Percentiles rank a stretch among this genome's conserved stretches.
Conservation (phyloP, 2,797 vertebrate genomes). For the Adrianichthys oophorus region DNA sequence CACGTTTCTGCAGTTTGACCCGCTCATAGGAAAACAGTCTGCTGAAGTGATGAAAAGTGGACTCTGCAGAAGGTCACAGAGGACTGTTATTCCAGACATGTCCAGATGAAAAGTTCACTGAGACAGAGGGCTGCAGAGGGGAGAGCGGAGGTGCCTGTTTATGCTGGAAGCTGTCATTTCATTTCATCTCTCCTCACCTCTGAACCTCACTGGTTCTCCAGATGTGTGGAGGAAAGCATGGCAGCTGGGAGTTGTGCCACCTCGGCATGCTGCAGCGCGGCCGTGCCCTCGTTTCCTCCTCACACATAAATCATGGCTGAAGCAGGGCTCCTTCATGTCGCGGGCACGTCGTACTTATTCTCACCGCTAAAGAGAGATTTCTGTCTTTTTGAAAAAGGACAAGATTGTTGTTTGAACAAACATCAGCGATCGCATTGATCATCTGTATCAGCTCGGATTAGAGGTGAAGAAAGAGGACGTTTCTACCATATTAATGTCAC, state of each 20-base stretch:
- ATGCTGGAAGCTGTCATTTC: conserved; percentile 84
- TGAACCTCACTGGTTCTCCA: conserved; percentile 88
- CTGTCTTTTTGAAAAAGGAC: no score
- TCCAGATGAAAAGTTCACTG: conserved; percentile 11
- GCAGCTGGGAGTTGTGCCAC: conserved; percentile 84
- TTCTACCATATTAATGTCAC: no score
- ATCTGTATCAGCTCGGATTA: no score
- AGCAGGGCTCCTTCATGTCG: conserved; percentile 70
- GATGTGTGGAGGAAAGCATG: conserved; percentile 89
- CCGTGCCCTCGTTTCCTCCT: conserved; percentile 77
- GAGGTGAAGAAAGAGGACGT: no score
- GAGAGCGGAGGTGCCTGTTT: conserved; percentile 77
- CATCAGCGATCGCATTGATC: no score
- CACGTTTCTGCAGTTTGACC: conserved; percentile 14
- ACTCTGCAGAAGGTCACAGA: not conserved
- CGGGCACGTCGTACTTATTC: not conserved
- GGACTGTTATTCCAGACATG: not conserved
- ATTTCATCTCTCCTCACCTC: conserved; percentile 81
- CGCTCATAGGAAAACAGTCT: conserved; percentile 4
- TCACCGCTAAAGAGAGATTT: no score
- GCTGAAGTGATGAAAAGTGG: conserved; percentile 6
- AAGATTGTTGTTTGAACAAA: no score
- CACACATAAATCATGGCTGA: no score
- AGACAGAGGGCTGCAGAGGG: conserved; percentile 2
- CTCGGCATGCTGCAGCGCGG: conserved; percentile 93